phyloP scores from a whole-genome alignment of 2,888 invertebrate species.

The Biston stratarius region DNA sequence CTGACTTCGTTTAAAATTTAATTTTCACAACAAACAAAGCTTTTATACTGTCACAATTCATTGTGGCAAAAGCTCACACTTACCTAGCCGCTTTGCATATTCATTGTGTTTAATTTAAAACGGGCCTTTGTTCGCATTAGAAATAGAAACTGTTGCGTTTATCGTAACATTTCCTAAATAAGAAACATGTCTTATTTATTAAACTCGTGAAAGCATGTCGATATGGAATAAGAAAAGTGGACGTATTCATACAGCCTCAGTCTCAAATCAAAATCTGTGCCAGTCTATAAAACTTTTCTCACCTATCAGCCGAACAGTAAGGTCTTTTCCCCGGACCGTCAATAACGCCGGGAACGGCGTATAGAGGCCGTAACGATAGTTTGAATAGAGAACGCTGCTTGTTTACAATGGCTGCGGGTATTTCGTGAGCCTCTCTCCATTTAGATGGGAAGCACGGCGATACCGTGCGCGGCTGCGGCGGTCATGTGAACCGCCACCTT shows the following conservation, averaged over 20 bases:
- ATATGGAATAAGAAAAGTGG: conserved; percentile 14
- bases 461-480: conserved; percentile 68
- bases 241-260: conserved; percentile 60
- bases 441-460: conserved; percentile 79
- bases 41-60: conserved; percentile 74
- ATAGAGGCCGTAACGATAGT: conserved; percentile 78
- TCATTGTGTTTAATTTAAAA: conserved; percentile 63
- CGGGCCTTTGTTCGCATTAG: conserved; percentile 50
- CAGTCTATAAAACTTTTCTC: conserved; percentile 63
- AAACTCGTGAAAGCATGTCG: conserved; percentile 3
- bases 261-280: conserved; percentile 61
- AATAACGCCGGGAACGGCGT: conserved; percentile 70
- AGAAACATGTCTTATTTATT: conserved; percentile 16
- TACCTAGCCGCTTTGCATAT: conserved; percentile 62
- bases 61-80: conserved; percentile 66
- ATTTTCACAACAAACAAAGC: conserved; percentile 72
- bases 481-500: conserved; percentile 66
- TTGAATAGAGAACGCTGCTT: conserved; percentile 81
- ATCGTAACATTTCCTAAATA: conserved; percentile 33
- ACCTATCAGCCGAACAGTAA: conserved; percentile 60
- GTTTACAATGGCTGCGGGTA: conserved; percentile 83
- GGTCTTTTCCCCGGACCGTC: conserved; percentile 70
- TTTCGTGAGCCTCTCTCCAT: conserved; percentile 81
- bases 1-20: conserved; percentile 65
- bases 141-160: conserved; percentile 40